These are phyloP conservation scores for Carassius gibelio DNA, from an alignment of 2,113 vertebrate genomes.

Conservation along the genomic window DNA sequence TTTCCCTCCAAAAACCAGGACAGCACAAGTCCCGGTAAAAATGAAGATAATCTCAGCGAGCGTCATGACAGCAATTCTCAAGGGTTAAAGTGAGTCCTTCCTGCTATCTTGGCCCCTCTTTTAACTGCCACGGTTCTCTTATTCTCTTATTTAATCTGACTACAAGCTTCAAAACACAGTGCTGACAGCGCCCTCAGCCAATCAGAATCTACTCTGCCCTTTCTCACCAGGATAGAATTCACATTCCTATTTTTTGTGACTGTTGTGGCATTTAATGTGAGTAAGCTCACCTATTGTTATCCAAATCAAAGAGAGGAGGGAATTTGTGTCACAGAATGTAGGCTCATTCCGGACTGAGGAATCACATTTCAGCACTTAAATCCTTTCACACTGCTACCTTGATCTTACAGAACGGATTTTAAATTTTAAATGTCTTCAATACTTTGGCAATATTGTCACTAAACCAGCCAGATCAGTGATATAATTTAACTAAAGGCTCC, in stretches of 20 bases:
- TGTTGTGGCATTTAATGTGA: background rate
- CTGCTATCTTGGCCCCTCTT: conserved; percentile 29
- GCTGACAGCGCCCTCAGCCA: conserved; percentile 50
- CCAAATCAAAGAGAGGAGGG: background rate
- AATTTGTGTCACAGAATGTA: background rate
- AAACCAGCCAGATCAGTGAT: background rate
- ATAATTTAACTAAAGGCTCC: background rate
- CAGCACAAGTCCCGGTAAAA: conserved; percentile 68
- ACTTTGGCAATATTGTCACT: background rate
- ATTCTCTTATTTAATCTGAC: conserved; percentile 42
- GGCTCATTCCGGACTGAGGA: no score
- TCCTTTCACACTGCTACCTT: background rate
- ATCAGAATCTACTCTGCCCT: conserved; percentile 39
- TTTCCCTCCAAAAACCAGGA: conserved; percentile 74
- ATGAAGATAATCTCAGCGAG: conserved; percentile 70
- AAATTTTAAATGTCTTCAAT: background rate
- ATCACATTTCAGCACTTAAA: background rate
- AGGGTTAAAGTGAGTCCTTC: conserved; percentile 36
- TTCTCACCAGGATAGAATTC: conserved; percentile 20
- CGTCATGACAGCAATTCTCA: conserved; percentile 60
- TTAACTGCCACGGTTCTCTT: conserved; percentile 9
- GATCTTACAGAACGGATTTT: background rate
- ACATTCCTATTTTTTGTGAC: conserved; percentile 20
- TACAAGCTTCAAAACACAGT: conserved; percentile 36
- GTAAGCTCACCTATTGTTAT: background rate